Percentiles rank a stretch among this genome's conserved stretches.
Evolutionary conservation across 2,888 invertebrate species (phyloP).

Genomic region (Bombylius discolor): DNA sequence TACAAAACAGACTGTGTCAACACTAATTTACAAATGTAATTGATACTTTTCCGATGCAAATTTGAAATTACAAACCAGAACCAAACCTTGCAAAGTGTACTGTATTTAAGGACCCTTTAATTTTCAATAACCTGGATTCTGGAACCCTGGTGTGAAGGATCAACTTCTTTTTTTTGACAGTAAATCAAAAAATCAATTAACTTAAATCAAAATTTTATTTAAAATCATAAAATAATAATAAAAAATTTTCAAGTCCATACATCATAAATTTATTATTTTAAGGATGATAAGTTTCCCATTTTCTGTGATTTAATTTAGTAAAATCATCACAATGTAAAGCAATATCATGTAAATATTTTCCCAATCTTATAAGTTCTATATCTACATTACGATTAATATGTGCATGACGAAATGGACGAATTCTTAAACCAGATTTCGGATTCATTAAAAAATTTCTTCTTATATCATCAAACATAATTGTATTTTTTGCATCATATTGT

Average conservation of each 20-base stretch:
- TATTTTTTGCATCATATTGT: slow-evolving; percentile 80
- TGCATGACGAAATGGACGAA: slow-evolving; percentile 81
- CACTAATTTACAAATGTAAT: too few species aligned
- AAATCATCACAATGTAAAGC: slow-evolving; percentile 71
- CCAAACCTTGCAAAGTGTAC: too few species aligned
- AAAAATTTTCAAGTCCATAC: not conserved
- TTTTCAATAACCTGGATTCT: too few species aligned
- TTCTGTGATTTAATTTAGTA: slow-evolving; percentile 69
- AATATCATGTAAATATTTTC: slow-evolving; percentile 71
- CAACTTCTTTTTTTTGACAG: too few species aligned
- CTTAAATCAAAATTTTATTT: not conserved
- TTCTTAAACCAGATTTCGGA: slow-evolving; percentile 82
- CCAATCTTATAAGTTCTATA: slow-evolving; percentile 64
- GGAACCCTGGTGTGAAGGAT: too few species aligned
- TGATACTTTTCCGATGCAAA: too few species aligned
- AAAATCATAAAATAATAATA: not conserved
- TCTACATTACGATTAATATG: slow-evolving; percentile 77
- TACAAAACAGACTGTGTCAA: too few species aligned
- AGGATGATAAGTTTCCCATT: slow-evolving; percentile 71
- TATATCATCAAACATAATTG: slow-evolving; percentile 97
- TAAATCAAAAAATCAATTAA: not conserved
- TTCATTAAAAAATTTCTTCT: slow-evolving; percentile 95
- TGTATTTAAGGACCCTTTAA: too few species aligned
- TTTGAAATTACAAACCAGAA: too few species aligned
- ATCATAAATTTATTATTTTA: not conserved